Base-by-base conservation (phyloP, 64 coral and sea anemone species). In the Stylophora pistillata region DNA sequence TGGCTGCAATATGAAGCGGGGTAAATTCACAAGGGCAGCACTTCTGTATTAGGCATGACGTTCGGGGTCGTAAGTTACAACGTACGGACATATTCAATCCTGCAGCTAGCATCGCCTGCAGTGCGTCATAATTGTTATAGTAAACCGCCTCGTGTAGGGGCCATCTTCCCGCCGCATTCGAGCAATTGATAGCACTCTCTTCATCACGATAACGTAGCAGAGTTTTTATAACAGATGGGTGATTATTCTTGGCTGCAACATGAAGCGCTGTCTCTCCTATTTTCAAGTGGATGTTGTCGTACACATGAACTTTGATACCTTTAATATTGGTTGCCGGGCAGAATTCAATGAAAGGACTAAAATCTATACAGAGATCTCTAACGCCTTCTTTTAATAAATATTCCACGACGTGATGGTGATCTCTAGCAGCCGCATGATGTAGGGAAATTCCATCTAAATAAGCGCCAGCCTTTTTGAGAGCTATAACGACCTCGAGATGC, bases 1-100 rank as follows among this genome's bases (percentile, higher is more conserved):
- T 84, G 28, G 88, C 70, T 17, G 89, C 89, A 5, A 82, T 25
- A 59, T 95, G 88, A 16, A 95, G 63, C 23, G 89, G 69, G n/a
- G 84, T 87, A 33, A 57, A 91, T 0, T 58, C 61, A 54, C 56
- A 73, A 23, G 77, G 57, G 18, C 91, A 93, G 53, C n/a, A 60
- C 10, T 85, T 0, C 70, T 53, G 12, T 15, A 10, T 10, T 23
- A 66, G 7, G 5, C 20, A 10, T 60, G 15, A 25, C 59, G 29
- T 27, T 28, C 74, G 32, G 57, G 32, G 32, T 0, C 26, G 32
- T 32, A 16, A n/a, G 74, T 77, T 28, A 26, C 74, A 77, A 17
- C 10, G 74, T 20, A 77, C 32, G 10, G 55, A 81, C 1, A 18
- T 7, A 26, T 64, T 34, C 31, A 31, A 14, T 59, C 78, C 78